Conservation (phyloP, 2,113 vertebrate species). For the Eublepharis macularius region DNA sequence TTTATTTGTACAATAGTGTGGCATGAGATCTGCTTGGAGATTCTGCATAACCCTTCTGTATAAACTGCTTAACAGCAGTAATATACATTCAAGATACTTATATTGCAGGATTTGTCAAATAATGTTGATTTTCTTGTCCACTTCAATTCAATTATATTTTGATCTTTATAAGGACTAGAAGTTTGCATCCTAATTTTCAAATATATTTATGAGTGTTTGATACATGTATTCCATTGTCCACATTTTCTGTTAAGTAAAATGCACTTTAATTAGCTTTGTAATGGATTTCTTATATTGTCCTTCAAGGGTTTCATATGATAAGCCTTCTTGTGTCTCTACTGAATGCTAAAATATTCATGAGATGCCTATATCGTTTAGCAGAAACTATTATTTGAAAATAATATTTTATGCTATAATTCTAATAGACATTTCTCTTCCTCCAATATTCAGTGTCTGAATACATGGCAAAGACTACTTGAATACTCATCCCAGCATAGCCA, state of each 20-base stretch:
- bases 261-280: conserved; percentile 61
- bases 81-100: conserved; percentile 11
- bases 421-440: conserved; percentile 23
- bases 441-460: conserved; percentile 15
- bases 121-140: conserved; percentile 13
- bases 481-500: not conserved
- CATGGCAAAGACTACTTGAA: not conserved
- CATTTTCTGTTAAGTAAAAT: conserved; percentile 48
- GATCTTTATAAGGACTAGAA: conserved; percentile 12
- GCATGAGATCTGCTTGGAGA: not conserved
- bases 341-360: conserved; percentile 49
- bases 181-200: conserved; percentile 34
- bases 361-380: conserved; percentile 41
- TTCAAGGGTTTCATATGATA: conserved; percentile 43
- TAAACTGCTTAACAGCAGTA: conserved; percentile 6
- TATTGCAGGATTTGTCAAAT: not conserved
- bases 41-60: not conserved
- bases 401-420: conserved; percentile 31
- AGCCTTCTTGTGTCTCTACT: conserved; percentile 35
- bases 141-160: conserved; percentile 40
- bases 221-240: conserved; percentile 41
- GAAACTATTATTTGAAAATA: conserved; percentile 38
- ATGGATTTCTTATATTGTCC: conserved; percentile 52
- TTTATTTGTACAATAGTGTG: not conserved
- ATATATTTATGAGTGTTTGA: conserved; percentile 37